Conservation (phyloP, 2,888 invertebrate genomes). For the Rutpela maculata region DNA sequence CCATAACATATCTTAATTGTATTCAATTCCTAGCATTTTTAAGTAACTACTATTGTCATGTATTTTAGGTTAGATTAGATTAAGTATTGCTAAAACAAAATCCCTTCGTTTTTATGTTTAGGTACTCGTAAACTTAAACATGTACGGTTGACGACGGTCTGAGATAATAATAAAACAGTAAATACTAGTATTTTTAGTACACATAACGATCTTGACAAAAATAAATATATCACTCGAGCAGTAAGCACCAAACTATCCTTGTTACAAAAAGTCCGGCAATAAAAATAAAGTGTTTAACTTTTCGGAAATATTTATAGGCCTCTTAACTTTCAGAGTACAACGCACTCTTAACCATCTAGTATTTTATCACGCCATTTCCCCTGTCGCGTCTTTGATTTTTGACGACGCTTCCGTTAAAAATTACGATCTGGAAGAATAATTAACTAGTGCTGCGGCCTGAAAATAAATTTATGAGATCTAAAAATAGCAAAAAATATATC, state of each 20-base stretch:
- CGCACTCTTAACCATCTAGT: slow-evolving; percentile 7
- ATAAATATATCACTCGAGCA: slow-evolving; percentile 22
- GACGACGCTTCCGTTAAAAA: slow-evolving; percentile 18
- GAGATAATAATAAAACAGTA: no score
- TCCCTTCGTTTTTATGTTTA: no score
- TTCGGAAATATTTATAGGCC: slow-evolving; percentile 16
- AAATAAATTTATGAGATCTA: not conserved
- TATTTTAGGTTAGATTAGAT: no score
- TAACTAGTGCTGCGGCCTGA: not conserved
- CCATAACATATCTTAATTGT: no score
- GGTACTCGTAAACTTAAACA: no score
- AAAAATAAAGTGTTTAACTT: slow-evolving; percentile 6
- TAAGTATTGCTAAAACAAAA: no score
- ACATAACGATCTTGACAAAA: slow-evolving; percentile 3
- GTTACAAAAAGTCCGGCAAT: not conserved
- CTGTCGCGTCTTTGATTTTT: slow-evolving; percentile 14
- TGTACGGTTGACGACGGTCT: no score
- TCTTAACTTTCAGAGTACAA: slow-evolving; percentile 13
- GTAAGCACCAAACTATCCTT: not conserved
- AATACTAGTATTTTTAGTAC: slow-evolving; percentile 9
- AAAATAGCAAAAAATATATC: not conserved
- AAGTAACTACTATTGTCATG: no score
- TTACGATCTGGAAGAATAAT: slow-evolving; percentile 9
- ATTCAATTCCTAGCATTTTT: no score
- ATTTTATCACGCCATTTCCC: slow-evolving; percentile 9